These are phyloP conservation scores for Dasyornis broadbenti DNA, from an alignment of 2,113 vertebrate genomes.

Conservation along the genomic window DNA sequence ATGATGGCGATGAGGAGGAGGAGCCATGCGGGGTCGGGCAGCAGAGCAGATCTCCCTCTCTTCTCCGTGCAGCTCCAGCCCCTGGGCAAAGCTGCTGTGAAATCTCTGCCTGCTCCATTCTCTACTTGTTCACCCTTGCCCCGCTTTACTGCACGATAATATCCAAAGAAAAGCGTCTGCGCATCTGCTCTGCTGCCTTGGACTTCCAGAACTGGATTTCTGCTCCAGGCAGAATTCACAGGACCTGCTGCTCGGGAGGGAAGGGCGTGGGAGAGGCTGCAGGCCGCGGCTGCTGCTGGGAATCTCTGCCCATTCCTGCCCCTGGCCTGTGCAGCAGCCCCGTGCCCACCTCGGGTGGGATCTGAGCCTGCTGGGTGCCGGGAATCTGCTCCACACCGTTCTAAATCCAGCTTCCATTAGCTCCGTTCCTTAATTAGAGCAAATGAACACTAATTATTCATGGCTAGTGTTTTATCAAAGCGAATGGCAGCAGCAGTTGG, in stretches of 20 bases:
- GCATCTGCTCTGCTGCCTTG: neutral
- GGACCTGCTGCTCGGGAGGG: neutral
- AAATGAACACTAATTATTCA: slow-evolving; percentile 57
- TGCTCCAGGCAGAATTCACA: neutral
- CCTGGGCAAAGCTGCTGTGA: neutral
- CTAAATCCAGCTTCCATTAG: slow-evolving; percentile 50
- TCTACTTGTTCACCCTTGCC: neutral
- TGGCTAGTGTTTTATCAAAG: slow-evolving; percentile 34
- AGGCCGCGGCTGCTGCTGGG: neutral
- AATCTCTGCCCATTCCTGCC: rapidly evolving
- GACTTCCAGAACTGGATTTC: neutral
- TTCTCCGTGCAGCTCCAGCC: neutral
- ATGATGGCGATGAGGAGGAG: neutral
- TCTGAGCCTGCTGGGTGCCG: neutral
- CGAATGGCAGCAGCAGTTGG: slow-evolving; percentile 52
- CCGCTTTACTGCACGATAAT: neutral
- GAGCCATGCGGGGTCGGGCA: neutral
- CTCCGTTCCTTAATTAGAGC: slow-evolving; percentile 43
- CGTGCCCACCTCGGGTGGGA: neutral
- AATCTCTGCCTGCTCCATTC: neutral
- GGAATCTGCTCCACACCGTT: neutral
- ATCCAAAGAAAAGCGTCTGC: neutral
- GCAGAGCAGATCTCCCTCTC: neutral
- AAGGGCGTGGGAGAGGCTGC: neutral
- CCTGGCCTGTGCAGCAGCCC: neutral